Evolutionary conservation across 2,888 invertebrate genomes (phyloP), one percentile per base, ranked within the genome.

Genomic region (Erpobdella octoculata): DNA sequence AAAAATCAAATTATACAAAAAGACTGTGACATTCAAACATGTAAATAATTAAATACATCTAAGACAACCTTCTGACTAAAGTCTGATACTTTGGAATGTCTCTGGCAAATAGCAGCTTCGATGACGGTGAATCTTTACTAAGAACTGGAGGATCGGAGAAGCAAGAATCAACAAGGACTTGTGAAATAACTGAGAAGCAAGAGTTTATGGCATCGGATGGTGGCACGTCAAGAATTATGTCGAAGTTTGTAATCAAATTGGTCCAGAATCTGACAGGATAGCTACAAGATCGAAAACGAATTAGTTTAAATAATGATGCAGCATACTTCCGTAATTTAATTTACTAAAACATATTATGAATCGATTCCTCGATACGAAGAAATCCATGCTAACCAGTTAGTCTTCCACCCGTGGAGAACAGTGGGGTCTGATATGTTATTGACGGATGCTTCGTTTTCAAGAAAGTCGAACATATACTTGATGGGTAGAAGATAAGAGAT

Each of bases 101-200:
- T 87, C 97, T 97, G 81, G 98, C 98, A 85, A 97, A 98, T 78
- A 98, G 88, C 79, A 98, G 88, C 85, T 98, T 98, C 78, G 95
- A 95, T 84, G 95, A 94, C 78, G 98, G 98, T 62, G 96, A 96
- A 85, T 98, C 97, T 86, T 97, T 97, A 87, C 91, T 92, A 84
- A 97, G 88, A 85, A 94, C 90, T 85, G 96, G 96, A 85, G 97
- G 96, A 76, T 94, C 94, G 75, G 96, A 96, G 75, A 95, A 95
- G 86, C 97, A 98, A 67, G 96, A 96, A 86, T 98, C 98, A 97
- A 98, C 98, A 84, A 98, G 95, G 66, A 97, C 97, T 87, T 98
- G 97, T 83, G 97, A 97, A 81, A 98, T 95, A 73, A 98, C 97
- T 78, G 94, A 95, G 80, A 97, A 87, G 86, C 96, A 97, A 72